Conservation (phyloP, 2,888 invertebrate genomes). For the Metacarcinus magister region DNA sequence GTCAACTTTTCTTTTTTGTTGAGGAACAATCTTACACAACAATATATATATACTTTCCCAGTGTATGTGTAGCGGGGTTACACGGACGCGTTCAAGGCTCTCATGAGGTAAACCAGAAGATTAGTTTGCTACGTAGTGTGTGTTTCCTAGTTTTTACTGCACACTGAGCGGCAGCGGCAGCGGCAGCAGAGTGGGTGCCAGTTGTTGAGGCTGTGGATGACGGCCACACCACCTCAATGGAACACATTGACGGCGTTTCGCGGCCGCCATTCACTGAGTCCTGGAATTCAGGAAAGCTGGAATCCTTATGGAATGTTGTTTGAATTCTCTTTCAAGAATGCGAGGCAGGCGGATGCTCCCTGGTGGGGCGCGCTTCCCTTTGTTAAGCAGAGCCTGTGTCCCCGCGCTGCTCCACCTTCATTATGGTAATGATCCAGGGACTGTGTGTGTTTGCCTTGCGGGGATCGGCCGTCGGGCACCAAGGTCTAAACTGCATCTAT, state of each 20-base stretch:
- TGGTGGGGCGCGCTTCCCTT: neutral
- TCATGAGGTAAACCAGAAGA: neutral
- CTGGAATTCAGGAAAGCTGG: neutral
- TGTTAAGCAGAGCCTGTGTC: neutral
- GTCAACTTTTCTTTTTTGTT: neutral
- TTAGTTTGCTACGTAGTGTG: neutral
- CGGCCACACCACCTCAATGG: neutral
- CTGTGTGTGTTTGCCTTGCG: neutral
- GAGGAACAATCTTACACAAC: neutral
- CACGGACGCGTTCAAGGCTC: neutral
- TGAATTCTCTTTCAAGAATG: neutral
- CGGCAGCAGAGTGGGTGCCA: neutral
- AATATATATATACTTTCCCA: neutral
- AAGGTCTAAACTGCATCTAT: neutral
- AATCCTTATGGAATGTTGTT: neutral
- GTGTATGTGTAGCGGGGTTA: neutral
- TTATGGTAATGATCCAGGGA: slow-evolving; percentile 9
- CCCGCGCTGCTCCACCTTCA: neutral
- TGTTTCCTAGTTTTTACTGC: neutral
- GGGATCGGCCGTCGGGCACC: neutral
- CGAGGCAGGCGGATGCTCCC: neutral
- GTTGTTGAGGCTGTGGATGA: neutral
- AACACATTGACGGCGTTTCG: neutral
- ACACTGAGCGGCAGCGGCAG: neutral
- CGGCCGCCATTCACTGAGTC: neutral